phyloP scores from a whole-genome alignment of 2,797 vertebrate genomes.

The Fundulus diaphanus region DNA sequence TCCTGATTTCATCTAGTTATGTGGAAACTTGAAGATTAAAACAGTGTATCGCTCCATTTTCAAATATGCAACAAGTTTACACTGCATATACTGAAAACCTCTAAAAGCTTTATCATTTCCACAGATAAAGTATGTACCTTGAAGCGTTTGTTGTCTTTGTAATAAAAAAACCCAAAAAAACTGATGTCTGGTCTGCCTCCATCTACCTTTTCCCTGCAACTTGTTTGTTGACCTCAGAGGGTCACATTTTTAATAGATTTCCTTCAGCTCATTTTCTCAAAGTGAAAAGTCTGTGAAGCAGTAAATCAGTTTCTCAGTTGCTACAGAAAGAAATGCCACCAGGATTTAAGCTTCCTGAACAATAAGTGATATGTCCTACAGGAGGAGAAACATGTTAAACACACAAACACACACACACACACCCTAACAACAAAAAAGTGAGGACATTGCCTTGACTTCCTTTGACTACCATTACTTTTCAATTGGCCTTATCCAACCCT shows the following conservation, averaged over 20 bases:
- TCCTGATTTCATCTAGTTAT: no score
- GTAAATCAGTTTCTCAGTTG: conserved; percentile 62
- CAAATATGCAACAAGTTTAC: neutral
- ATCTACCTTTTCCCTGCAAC: no score
- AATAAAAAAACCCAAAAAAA: no score
- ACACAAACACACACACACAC: neutral
- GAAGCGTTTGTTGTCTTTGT: neutral
- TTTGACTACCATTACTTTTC: no score
- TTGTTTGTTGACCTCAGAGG: conserved; percentile 58
- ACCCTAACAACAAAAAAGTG: no score
- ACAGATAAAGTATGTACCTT: neutral
- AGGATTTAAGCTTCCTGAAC: conserved; percentile 29
- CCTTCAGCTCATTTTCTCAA: conserved; percentile 59
- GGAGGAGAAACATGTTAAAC: neutral
- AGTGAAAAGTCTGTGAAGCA: conserved; percentile 64
- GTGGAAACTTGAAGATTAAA: neutral
- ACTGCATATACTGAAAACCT: neutral
- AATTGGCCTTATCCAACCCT: no score
- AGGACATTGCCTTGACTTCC: no score
- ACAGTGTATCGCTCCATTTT: neutral
- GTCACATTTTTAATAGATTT: conserved; percentile 69
- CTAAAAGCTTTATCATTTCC: neutral
- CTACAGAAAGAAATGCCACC: conserved; percentile 47
- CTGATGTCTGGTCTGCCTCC: no score
- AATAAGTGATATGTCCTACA: conserved; percentile 16